A percentile compares a stretch with the other conserved stretches of the same genome.
Evolutionary conservation across 2,888 invertebrate species (phyloP).

Genomic region (Cryptocephalus moraei): DNA sequence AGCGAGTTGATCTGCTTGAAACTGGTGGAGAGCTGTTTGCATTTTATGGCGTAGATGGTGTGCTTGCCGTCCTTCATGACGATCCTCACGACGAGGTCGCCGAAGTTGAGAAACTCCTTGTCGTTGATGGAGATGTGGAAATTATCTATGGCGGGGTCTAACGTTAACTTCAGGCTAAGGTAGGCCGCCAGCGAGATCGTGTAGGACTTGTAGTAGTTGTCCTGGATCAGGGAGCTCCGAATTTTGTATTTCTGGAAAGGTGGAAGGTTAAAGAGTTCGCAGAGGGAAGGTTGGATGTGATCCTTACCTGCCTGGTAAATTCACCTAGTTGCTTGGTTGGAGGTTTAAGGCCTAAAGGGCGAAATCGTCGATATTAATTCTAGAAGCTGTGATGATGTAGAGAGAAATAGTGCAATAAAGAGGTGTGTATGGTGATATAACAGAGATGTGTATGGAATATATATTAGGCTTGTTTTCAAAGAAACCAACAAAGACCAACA

Average conservation of each 20-base stretch:
- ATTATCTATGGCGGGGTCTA: slow-evolving; percentile 7
- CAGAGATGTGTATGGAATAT: too few species aligned
- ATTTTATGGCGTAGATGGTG: slow-evolving; percentile 12
- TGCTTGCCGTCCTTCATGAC: slow-evolving; percentile 2
- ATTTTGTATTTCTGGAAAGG: slow-evolving; percentile 18
- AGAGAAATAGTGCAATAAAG: too few species aligned
- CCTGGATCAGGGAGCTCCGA: slow-evolving; percentile 9
- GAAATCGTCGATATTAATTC: too few species aligned
- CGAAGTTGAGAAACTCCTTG: slow-evolving; percentile 16
- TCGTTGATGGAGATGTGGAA: slow-evolving; percentile 15
- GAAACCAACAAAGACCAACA: too few species aligned
- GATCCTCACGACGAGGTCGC: slow-evolving; percentile 16
- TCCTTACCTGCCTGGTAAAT: too few species aligned
- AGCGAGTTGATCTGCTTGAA: slow-evolving; percentile 6
- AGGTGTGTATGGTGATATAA: too few species aligned
- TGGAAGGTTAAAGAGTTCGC: too few species aligned
- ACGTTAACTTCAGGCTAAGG: slow-evolving; percentile 16
- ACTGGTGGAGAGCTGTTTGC: slow-evolving; percentile 8
- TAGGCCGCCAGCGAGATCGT: slow-evolving; percentile 12
- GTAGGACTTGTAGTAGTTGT: slow-evolving; percentile 11
- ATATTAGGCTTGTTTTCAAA: too few species aligned
- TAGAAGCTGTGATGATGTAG: too few species aligned
- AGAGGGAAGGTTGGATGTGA: too few species aligned
- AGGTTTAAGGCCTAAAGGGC: too few species aligned
- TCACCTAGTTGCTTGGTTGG: too few species aligned